A percentile compares a stretch with the other conserved stretches of the same genome.
Conservation (phyloP, 2,888 invertebrate genomes). For the Abrostola triplasia region DNA sequence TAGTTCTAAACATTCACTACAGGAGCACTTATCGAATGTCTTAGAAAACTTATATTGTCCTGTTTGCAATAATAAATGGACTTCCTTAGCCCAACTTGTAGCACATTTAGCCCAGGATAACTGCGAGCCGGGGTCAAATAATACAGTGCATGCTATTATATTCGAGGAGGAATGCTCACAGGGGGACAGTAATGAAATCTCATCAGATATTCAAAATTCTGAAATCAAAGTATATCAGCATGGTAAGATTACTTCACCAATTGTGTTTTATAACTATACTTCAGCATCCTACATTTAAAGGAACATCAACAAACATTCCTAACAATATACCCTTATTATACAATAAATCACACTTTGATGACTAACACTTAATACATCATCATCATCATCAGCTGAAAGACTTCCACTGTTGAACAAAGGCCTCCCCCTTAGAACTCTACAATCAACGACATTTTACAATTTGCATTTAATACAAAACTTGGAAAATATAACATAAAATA, state of each 20-base stretch:
- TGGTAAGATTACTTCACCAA: slow-evolving; percentile 50
- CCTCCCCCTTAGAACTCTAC: no score
- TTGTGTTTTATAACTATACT: neutral
- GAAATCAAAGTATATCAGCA: slow-evolving; percentile 42
- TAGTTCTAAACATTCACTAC: slow-evolving; percentile 86
- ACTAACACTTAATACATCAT: neutral
- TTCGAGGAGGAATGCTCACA: slow-evolving; percentile 42
- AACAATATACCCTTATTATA: no score
- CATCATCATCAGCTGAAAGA: no score
- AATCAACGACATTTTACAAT: no score
- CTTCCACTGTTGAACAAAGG: no score
- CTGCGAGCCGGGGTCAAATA: slow-evolving; percentile 59
- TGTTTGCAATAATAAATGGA: slow-evolving; percentile 86
- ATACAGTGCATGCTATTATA: slow-evolving; percentile 41
- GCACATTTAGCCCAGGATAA: slow-evolving; percentile 86
- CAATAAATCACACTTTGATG: neutral
- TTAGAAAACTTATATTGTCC: slow-evolving; percentile 88
- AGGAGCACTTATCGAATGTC: slow-evolving; percentile 85
- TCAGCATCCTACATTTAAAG: neutral
- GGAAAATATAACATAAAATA: no score
- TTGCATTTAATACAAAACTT: no score
- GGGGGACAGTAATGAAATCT: slow-evolving; percentile 36
- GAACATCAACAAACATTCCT: neutral
- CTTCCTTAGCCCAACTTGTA: slow-evolving; percentile 86
- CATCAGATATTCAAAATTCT: slow-evolving; percentile 25